Base-by-base conservation (phyloP, 2,113 vertebrate genomes). In the Procavia capensis region DNA sequence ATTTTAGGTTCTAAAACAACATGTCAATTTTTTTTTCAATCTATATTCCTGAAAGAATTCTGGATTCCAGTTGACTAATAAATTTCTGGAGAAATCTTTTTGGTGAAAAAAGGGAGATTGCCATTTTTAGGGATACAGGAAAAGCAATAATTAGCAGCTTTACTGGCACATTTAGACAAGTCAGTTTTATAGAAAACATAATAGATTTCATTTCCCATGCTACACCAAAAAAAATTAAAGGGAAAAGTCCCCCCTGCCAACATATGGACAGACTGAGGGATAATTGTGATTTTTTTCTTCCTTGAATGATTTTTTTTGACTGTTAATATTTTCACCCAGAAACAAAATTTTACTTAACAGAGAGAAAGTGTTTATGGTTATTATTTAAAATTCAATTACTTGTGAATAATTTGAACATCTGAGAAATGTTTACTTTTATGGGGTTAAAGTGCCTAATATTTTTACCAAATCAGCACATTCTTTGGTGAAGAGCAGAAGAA, bases 401-500 rank as follows among this genome's bases (percentile, higher is more conserved):
- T 76, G 3, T 70, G 24, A 95, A 82, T 75, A 90, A 92, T 14
- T 20, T 59, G n/a, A 92, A 83, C 36, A 34, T 68, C 85, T 91
- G 39, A 57, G 54, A 16, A 88, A 43, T 94, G n/a, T 57, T 74
- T 47, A 1, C 16, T 78, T 54, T 85, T 89, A n/a, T 50, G 54
- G 54, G 87, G 17, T 91, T 91, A 78, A 91, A 94, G 82, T n/a
- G 19, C 24, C 54, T 70, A 74, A 85, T 90, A 24, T 61, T 78
- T 91, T 95, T 79, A 63, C 80, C 31, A 87, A 6, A 78, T 85
- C 90, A 95, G 92, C 72, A 92, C 91, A 96, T 96, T 94, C 43
- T 97, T 95, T 81, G 64, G 72, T 59, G 59, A 96, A 85, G 43
- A 90, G 76, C 82, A 86, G 17, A 93, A 81, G 94, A 96, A 93